phyloP scores from a whole-genome alignment of 2,888 invertebrate species.

The Neria commutata region DNA sequence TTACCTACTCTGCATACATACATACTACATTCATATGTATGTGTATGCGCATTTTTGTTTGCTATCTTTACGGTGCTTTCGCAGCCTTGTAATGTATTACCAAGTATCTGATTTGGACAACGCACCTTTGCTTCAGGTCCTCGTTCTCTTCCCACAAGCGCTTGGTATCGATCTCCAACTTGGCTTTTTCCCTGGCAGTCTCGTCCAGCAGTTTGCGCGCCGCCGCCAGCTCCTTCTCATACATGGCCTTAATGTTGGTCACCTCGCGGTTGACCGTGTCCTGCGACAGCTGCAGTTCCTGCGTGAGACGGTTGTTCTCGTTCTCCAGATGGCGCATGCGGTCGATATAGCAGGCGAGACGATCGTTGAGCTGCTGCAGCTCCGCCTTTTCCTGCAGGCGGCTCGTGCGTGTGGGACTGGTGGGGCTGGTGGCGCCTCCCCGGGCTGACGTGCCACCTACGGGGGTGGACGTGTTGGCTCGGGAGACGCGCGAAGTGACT shows the following conservation, averaged over 20 bases:
- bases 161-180: constrained; percentile 90
- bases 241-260: constrained; percentile 86
- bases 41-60: no score
- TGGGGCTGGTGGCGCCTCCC: constrained; percentile 65
- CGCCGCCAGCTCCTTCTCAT: constrained; percentile 90
- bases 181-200: constrained; percentile 90
- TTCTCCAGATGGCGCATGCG: constrained; percentile 88
- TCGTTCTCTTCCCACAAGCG: constrained; percentile 86
- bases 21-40: no score
- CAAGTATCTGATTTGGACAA: no score
- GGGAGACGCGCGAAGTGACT: constrained; percentile 52
- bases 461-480: constrained; percentile 55
- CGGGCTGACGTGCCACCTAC: constrained; percentile 42
- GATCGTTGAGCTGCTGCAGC: constrained; percentile 92
- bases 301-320: constrained; percentile 85
- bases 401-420: constrained; percentile 86
- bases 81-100: no score
- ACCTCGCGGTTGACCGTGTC: constrained; percentile 89
- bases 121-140: constrained; percentile 79
- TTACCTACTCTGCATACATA: no score
- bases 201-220: constrained; percentile 91
- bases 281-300: constrained; percentile 82
- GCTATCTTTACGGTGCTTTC: no score
- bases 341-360: constrained; percentile 95
- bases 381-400: constrained; percentile 94